Base-by-base conservation (phyloP, 2,797 vertebrate genomes). In the Hydrophis major region DNA sequence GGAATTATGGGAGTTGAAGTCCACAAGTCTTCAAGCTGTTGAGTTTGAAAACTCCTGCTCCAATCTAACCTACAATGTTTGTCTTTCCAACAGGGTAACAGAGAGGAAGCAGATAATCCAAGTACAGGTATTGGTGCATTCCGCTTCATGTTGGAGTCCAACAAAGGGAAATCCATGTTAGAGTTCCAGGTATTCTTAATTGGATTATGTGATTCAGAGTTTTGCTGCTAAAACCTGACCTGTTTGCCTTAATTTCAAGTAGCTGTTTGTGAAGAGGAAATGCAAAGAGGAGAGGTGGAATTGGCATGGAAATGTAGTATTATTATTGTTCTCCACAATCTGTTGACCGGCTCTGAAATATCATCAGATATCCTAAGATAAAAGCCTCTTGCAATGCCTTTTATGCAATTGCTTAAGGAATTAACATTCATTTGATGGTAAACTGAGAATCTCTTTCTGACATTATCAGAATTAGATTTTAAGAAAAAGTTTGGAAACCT, bases 101-200 rank as follows among this genome's bases (percentile, higher is more conserved):
- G 98, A 92, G 99, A 99, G 86, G 99, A 99, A 95, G 99, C 99
- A 0, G 99, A 99, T 93, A 99, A 99, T 91, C 99, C 99, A 63
- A 99, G 98, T 96, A 99, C 99, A 0, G 99, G 99, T 4, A 99
- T 99, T 0, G 99, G 99, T 0, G 99, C 99, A 0, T 99, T 99
- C 96, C 99, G 99, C 94, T 99, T 99, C 97, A 99, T 99, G 99
- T 96, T 99, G 47, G 99, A 99, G 95, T 99, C 99, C 94, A 99
- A 99, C 97, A 99, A 99, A 97, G 99, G 99, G n/a, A 99, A 99
- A 94, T 99, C 99, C 20, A 99, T 99, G 99, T 97, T 99, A 96
- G 99, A 99, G 95, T 99, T 99, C 96, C 99, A 99, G 99, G 99
- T 99, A 95, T 20, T 0, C 47, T 0, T 13, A 2, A 1, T 25